These are phyloP conservation scores for Apis dorsata DNA, from an alignment of 1,140 invertebrate species.

Conservation along the genomic window DNA sequence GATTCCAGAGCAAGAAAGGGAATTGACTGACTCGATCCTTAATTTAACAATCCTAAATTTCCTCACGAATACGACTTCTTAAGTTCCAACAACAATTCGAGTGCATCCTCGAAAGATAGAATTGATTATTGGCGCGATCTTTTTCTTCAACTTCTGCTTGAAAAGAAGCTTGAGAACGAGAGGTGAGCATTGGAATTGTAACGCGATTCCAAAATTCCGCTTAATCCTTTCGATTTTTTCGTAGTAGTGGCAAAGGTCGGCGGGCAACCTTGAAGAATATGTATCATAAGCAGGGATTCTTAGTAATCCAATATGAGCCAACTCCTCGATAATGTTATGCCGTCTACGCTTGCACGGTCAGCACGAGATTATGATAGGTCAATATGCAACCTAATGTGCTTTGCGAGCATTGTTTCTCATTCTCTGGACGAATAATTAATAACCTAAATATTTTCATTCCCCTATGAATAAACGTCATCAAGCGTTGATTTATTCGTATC, in stretches of 20 bases:
- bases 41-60: no score
- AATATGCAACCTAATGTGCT: slow-evolving; percentile 39
- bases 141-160: no score
- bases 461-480: no score
- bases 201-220: slow-evolving; percentile 17
- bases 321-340: slow-evolving; percentile 37
- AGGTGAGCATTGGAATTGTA: neutral
- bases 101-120: no score
- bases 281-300: slow-evolving; percentile 74
- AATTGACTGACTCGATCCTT: no score
- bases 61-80: no score
- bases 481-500: no score
- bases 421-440: neutral
- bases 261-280: slow-evolving; percentile 52
- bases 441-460: neutral
- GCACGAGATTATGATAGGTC: slow-evolving; percentile 55
- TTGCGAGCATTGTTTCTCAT: neutral
- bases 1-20: no score
- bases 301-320: slow-evolving; percentile 75
- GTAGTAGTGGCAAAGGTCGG: slow-evolving; percentile 65
- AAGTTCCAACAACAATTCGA: no score
- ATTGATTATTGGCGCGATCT: no score
- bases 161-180: neutral
- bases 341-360: slow-evolving; percentile 55
- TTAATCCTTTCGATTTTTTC: slow-evolving; percentile 41